Evolutionary conservation across 2,888 invertebrate genomes (phyloP), one percentile per base, ranked within the genome.

Genomic region (Nomada flava): DNA sequence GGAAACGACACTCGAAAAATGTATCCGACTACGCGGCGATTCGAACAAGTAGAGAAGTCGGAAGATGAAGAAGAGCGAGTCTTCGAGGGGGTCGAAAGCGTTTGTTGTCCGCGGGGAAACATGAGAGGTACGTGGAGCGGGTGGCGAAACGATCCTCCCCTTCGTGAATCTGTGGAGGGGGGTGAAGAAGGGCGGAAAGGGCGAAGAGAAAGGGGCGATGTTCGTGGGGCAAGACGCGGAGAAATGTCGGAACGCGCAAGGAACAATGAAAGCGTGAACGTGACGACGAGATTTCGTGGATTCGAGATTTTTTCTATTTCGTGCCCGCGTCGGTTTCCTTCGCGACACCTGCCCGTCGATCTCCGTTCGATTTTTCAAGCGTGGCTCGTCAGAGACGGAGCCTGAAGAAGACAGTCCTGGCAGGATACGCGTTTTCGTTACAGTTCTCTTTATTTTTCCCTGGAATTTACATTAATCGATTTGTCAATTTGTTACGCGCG

Each of bases 221-320:
- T 60, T 20, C 29, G 20, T 10, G 13, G 68, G 63, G 59, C 50
- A 62, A 50, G 69, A 10, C 13, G 47, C 47, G 47, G 29, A 67
- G 69, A 77, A 76, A 67, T 67, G 78, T 36, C 60, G 72, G 64
- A 26, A 64, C 26, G 44, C 53, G 62, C 65, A 18, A 68, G 83
- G 83, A 81, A 77, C 70, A 81, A 72, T 76, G 76, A 86, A 86
- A 86, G 77, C 79, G 84, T 84, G 76, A 79, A 82, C 57, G 63
- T 42, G 77, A 47, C 67, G 74, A 64, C 74, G 82, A 82, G 86
- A 86, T 82, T 82, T 86, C 82, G 13, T 67, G 70, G 10, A n/a
- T 20, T 10, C 23, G 20, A 10, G 20, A 23, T 55, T 20, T 23
- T 23, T 2, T 55, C 23, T 9, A 76, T 69, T 84, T 84, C 60